Evolutionary conservation across 2,797 vertebrate species (phyloP).

Genomic region (Cuculus canorus): DNA sequence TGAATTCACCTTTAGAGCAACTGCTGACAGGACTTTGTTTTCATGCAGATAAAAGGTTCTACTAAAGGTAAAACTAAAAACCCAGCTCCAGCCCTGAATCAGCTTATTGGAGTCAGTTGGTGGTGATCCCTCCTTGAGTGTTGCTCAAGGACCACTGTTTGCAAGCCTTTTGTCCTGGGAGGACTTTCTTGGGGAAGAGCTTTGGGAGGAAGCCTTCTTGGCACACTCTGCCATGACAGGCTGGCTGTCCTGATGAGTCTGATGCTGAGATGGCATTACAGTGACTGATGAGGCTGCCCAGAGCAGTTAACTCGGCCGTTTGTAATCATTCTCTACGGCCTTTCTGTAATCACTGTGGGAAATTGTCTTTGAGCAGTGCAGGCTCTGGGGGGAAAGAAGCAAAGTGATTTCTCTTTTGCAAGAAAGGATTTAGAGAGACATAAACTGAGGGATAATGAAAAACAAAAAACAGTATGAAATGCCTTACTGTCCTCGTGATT

Average conservation of each 20-base stretch:
- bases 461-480: not conserved
- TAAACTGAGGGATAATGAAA: not conserved
- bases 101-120: not conserved
- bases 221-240: slow-evolving; percentile 68
- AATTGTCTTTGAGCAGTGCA: slow-evolving; percentile 52
- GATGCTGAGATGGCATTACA: slow-evolving; percentile 52
- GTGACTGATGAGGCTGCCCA: slow-evolving; percentile 68
- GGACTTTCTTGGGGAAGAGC: slow-evolving; percentile 27
- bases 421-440: slow-evolving; percentile 15
- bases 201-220: slow-evolving; percentile 23
- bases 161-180: slow-evolving; percentile 23
- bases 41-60: slow-evolving; percentile 8
- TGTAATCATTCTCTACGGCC: slow-evolving; percentile 69
- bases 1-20: slow-evolving; percentile 49
- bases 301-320: slow-evolving; percentile 69
- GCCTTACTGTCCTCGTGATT: not conserved
- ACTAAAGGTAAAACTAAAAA: not conserved
- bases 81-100: not conserved
- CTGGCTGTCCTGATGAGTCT: slow-evolving; percentile 59
- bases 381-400: not conserved
- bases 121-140: slow-evolving; percentile 8
- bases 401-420: slow-evolving; percentile 14
- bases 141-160: slow-evolving; percentile 20
- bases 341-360: slow-evolving; percentile 61
- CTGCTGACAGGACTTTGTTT: slow-evolving; percentile 16